Evolutionary conservation across 1,140 invertebrate genomes (phyloP), one percentile per base, ranked within the genome.

Genomic region (Lepidurus couesii): DNA sequence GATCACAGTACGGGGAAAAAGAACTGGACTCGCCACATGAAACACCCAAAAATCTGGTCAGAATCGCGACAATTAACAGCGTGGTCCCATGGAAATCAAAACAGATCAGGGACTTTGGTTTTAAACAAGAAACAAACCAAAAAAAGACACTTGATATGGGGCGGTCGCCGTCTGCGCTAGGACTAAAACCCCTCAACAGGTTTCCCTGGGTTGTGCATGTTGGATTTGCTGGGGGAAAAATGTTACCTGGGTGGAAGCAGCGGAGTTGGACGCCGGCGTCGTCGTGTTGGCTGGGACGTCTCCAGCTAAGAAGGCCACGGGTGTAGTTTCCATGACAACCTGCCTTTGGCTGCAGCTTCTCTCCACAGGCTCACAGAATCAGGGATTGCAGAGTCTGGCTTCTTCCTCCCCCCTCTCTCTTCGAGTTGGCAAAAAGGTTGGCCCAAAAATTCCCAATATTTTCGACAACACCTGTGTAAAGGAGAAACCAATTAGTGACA

Each of bases 261-360:
- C 53, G 4, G 6, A 13, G 53, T 16, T 65, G 21, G 53, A 65
- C 53, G 53, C 53, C 53, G 53, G 53, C 53, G 53, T 65, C 53
- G 53, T 65, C 53, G 16, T 65, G 53, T 65, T 65, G 9, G 53
- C 13, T 16, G 16, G 16, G 53, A 65, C 53, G 53, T 65, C 53
- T 13, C 9, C 53, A 65, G 53, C 53, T 21, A 65, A 65, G 53
- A 65, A 65, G 53, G n/a, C 53, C 53, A 65, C 53, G 53, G 53
- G 53, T 65, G 53, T 65, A 7, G 53, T 65, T 65, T 65, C 53
- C 53, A 65, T 65, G 53, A 21, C 53, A 65, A 65, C 53, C 21
- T n/a, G 53, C 53, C 53, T 65, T 65, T 65, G 16, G 16, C 53
- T 9, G 53, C 53, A 65, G 53, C 53, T 65, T 65, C 21, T 65